Conservation (phyloP, 2,113 vertebrate species). For the Dasyprocta punctata region DNA sequence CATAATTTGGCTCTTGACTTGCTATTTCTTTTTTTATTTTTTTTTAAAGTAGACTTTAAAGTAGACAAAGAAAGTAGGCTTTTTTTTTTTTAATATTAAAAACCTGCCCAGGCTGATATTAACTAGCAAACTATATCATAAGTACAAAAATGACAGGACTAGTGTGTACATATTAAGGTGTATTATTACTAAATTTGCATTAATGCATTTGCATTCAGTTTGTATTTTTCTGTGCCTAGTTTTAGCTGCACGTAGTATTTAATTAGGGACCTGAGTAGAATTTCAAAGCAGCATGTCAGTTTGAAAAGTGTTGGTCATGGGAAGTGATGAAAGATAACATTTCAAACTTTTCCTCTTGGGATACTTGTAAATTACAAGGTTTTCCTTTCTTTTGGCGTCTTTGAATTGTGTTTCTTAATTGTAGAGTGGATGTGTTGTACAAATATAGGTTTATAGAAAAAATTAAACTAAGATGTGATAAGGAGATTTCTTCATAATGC, state of each 20-base stretch:
- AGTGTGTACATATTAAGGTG: background rate
- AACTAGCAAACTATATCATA: background rate
- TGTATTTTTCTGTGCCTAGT: background rate
- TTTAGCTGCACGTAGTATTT: background rate
- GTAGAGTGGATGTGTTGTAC: background rate
- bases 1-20: background rate
- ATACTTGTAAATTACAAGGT: background rate
- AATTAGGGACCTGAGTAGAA: background rate
- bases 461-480: background rate
- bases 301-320: background rate
- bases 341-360: constrained; percentile 26
- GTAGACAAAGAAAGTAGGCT: background rate
- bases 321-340: constrained; percentile 39
- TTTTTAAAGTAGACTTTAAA: background rate
- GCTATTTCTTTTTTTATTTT: background rate
- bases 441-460: background rate
- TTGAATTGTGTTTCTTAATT: background rate
- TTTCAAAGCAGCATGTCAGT: constrained; percentile 44
- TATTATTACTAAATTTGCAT: constrained; percentile 4
- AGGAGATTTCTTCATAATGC: background rate
- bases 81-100: background rate
- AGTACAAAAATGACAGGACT: background rate
- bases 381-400: background rate
- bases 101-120: background rate
- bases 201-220: background rate